Evolutionary conservation across 2,113 vertebrate species (phyloP), one percentile per base, ranked within the genome.

Genomic region (Xiphias gladius): DNA sequence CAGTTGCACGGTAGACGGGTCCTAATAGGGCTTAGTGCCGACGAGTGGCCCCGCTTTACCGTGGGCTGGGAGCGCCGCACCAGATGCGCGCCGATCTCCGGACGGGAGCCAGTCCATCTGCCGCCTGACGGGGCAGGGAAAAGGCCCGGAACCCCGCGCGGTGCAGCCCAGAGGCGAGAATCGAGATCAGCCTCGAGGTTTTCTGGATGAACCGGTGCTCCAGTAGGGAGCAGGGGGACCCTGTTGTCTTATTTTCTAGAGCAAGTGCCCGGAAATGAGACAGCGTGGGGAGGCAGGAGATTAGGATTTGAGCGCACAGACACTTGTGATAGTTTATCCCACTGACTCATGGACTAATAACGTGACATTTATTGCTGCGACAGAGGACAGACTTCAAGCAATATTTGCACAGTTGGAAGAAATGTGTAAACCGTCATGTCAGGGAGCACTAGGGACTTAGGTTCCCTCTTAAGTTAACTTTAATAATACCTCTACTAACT

Each of bases 41-140:
- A 55, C 64, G 67, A 91, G 85, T 88, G 85, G 91, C 90, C 81
- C 72, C 71, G 81, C 84, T 82, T 82, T 78, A 90, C 88, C 84
- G 82, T 83, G 86, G 81, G 76, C 88, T 82, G 85, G 73, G 81
- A 85, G 89, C 88, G 79, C 88, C 46, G 89, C 86, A 88, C 92
- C 95, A 96, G 95, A 96, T 96, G 96, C 93, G 94, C 94, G 82
- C 87, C 94, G 92, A 92, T 93, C 86, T 93, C 89, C 92, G 93
- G 92, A 93, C 91, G 84, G 92, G 90, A 90, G 91, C 94, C 90
- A 82, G 89, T 94, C 95, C 96, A 96, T 96, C 95, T 96, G 95
- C 94, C 93, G 92, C 91, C 90, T 86, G 92, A 91, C 91, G 86
- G 91, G 86, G 90, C 89, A 90, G 84, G 81, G 89, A 93, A n/a